Conservation (phyloP, 2,888 invertebrate genomes). For the Pollenia labialis region DNA sequence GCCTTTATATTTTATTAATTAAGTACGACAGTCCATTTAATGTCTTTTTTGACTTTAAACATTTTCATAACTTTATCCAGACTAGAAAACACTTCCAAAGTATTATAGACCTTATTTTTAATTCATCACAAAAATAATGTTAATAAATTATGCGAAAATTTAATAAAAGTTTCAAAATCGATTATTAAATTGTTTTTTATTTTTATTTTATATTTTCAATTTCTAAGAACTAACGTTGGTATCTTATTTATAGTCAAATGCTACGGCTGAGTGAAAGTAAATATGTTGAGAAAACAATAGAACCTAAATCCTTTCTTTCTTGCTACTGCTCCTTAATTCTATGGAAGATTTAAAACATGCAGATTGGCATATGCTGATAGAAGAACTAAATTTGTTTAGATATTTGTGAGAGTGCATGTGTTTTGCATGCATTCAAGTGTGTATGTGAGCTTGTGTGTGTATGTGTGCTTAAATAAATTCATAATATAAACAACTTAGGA, state of each 20-base stretch:
- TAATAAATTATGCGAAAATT: no score
- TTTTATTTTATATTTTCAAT: neutral
- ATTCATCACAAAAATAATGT: no score
- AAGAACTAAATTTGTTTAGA: neutral
- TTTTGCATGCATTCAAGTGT: neutral
- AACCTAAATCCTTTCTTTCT: neutral
- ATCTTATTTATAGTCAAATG: constrained; percentile 16
- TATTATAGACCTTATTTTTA: no score
- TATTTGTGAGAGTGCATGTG: neutral
- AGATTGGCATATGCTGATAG: constrained; percentile 18
- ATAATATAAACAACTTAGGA: constrained; percentile 43
- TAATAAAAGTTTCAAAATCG: no score
- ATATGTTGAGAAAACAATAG: constrained; percentile 30
- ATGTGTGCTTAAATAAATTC: constrained; percentile 29
- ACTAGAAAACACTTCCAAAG: no score
- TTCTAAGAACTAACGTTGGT: constrained; percentile 30
- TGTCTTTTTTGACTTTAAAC: no score
- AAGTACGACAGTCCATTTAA: no score
- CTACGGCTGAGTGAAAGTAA: constrained; percentile 7
- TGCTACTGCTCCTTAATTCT: neutral
- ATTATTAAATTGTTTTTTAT: neutral
- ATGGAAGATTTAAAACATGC: constrained; percentile 12
- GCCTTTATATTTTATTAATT: no score
- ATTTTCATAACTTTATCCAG: no score
- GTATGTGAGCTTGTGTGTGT: neutral